Evolutionary conservation across 2,888 invertebrate species (phyloP).

Genomic region (Dicranocentrus wangi): DNA sequence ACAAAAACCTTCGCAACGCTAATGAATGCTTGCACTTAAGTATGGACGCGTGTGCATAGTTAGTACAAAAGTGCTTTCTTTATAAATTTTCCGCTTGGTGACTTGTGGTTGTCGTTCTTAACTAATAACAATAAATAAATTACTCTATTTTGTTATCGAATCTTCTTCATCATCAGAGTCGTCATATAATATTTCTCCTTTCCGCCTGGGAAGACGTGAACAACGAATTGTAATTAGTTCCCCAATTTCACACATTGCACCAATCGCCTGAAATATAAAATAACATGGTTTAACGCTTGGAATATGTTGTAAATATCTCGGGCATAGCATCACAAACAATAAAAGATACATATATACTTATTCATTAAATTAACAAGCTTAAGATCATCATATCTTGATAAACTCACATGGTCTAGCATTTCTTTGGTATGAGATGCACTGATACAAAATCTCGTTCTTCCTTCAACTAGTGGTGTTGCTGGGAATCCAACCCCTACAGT

Average conservation of each 20-base stretch:
- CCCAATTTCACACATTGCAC: slow-evolving; percentile 68
- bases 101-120: no score
- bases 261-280: slow-evolving; percentile 57
- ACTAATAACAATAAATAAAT: no score
- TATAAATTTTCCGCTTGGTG: no score
- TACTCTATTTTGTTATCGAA: no score
- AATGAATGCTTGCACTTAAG: no score
- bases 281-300: no score
- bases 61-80: no score
- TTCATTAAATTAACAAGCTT: neutral
- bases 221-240: slow-evolving; percentile 62
- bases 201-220: slow-evolving; percentile 58
- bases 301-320: no score
- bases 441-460: slow-evolving; percentile 93
- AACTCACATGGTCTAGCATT: slow-evolving; percentile 86
- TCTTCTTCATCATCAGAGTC: no score
- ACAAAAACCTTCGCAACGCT: no score
- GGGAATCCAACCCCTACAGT: slow-evolving; percentile 98
- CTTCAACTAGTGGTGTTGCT: slow-evolving; percentile 94
- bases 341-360: neutral
- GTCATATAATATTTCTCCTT: slow-evolving; percentile 60
- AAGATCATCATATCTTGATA: neutral
- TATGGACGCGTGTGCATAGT: no score
- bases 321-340: neutral
- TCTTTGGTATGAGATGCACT: slow-evolving; percentile 96